Evolutionary conservation across 2,797 vertebrate species (phyloP), one percentile per base, ranked within the genome.

Genomic region (Tenualosa ilisha): DNA sequence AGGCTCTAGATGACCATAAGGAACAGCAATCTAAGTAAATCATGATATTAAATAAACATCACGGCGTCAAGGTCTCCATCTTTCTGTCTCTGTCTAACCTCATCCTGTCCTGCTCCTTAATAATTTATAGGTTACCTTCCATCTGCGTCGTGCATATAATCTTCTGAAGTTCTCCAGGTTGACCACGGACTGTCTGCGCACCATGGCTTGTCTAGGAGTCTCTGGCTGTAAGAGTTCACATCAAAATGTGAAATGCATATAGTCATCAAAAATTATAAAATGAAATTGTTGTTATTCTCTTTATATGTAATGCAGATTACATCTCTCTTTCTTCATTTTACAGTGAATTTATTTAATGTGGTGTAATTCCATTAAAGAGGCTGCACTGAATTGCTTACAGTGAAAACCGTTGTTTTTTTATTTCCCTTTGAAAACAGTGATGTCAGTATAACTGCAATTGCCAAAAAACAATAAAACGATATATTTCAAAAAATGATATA

Each of bases 81-180:
- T 65, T 26, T 26, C 24, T 31, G 24, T 31, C 63, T 65, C 3
- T n/a, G n/a, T 63, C 61, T 63, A 31, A 31, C 1, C n/a, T 63
- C 61, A 9, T 8, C 9, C 17, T 6, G n/a, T 26, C 3, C 61
- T 65, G 11, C 24, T 31, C 7, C n/a, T 63, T 63, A 12, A n/a
- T 63, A 11, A 40, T 72, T 13, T 40, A 26, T 9, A 2, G 7
- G 83, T 85, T 93, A 99, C 98, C 97, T 98, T 98, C 98, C 98
- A 99, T 43, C 97, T 92, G 84, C 97, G 96, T 65, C 97, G 93
- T 86, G 96, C 96, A 0, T 99, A 97, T 54, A 97, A 97, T 90
- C 95, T 96, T 93, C 93, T 97, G 93, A 99, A 98, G 92, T 98
- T 99, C 91, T 98, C 97, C 92, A 99, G 90, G 93, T 99, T 99